Conservation (phyloP, 2,113 vertebrate genomes). For the Struthio camelus region DNA sequence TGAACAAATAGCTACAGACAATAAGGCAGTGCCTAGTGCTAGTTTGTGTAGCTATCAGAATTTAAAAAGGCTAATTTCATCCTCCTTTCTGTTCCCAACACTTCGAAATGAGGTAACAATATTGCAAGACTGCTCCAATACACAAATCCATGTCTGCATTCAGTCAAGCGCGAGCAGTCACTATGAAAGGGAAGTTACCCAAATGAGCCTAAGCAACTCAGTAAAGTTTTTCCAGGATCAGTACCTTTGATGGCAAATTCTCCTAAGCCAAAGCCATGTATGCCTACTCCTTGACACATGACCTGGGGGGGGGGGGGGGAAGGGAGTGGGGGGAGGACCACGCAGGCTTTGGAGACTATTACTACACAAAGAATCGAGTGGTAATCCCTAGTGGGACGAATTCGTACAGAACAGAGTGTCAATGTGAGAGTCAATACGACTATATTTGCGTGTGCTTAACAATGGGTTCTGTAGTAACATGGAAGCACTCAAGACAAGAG, state of each 20-base stretch:
- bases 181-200: neutral
- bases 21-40: neutral
- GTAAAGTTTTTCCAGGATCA: neutral
- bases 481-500: slow-evolving; percentile 13
- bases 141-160: neutral
- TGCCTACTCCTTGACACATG: neutral
- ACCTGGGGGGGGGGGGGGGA: neutral
- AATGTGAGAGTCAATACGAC: neutral
- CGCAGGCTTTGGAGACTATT: neutral
- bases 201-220: neutral
- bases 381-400: neutral
- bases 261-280: neutral
- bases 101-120: neutral
- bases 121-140: neutral
- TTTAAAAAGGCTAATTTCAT: neutral
- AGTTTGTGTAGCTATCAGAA: neutral
- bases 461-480: neutral
- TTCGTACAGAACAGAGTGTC: neutral
- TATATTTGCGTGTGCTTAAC: slow-evolving; percentile 14
- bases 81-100: neutral
- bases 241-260: neutral
- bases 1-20: neutral
- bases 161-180: neutral
- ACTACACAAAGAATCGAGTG: neutral
- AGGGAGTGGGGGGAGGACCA: neutral